Base-by-base conservation (phyloP, 2,797 vertebrate species). In the Poecilia gillii region DNA sequence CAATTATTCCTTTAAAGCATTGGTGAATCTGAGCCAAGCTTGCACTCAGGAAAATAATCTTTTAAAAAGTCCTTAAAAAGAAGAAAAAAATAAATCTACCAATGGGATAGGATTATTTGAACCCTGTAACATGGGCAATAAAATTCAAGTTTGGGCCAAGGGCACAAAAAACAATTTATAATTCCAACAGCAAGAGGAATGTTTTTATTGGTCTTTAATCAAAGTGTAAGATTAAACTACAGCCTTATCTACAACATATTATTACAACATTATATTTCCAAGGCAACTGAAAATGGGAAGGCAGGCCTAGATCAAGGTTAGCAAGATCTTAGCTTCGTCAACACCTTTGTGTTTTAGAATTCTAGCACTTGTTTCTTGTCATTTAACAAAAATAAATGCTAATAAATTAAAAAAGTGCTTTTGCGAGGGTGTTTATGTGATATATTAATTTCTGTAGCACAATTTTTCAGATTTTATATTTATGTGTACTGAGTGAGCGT, bases 21-120 rank as follows among this genome's bases (percentile, higher is more conserved):
- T 76, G 3, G 59, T 82, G 87, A 82, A 76, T 64, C 36, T 4
- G 41, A 53, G 83, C 85, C 86, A 87, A 45, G 49, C 20, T 8
- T 55, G 79, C 85, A 86, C 81, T 89, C 87, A 82, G 82, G 78
- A 83, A 86, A 92, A 88, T 88, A 83, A 80, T 78, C 75, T 75
- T 57, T 82, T 28, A 82, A 86, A 78, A 84, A 81, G 16, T 73
- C 66, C 77, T 49, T 57, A 79, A 79, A 72, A 72, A 73, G 16
- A 64, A 51, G 31, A 49, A 71, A 71, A 73, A 47, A 11, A 47
- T 3, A 74, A 46, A 81, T 76, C 41, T 82, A 47, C 46, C 33
- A 57, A 43, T 46, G 20, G 55, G 45, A n/a, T 2, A 20, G 33
- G 25, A 59, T 47, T 33, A 31, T 83, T 78, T 51, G 0, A 71